Conservation (phyloP, 2,797 vertebrate species). For the Sebastes hubbsi region DNA sequence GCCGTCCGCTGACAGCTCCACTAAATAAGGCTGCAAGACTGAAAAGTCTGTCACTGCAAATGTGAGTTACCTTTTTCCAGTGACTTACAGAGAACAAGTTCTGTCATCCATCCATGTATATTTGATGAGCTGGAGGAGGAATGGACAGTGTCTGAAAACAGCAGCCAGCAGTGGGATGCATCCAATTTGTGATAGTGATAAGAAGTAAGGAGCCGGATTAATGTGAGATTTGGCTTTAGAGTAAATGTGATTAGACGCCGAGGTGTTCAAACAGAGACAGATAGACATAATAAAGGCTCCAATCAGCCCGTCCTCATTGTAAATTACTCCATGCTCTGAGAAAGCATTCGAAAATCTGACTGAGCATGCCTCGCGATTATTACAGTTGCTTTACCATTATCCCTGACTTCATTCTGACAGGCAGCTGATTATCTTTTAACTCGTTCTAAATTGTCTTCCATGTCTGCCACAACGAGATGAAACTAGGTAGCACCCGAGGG, state of each 20-base stretch:
- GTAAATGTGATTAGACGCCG: constrained; percentile 24
- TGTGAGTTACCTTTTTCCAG: constrained; percentile 17
- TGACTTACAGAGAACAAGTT: constrained; percentile 11
- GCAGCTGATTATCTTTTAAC: constrained; percentile 43
- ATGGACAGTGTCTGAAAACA: constrained; percentile 17
- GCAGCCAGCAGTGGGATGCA: neutral
- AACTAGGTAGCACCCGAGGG: constrained; percentile 20
- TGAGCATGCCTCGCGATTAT: neutral
- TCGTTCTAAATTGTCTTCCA: constrained; percentile 39
- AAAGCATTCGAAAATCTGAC: constrained; percentile 10
- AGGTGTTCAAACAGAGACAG: neutral
- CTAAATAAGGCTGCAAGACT: constrained; percentile 27
- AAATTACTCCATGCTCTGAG: constrained; percentile 11
- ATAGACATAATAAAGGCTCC: constrained; percentile 18
- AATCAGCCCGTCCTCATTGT: constrained; percentile 18
- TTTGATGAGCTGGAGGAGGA: constrained; percentile 40
- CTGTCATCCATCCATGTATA: constrained; percentile 26
- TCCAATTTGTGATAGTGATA: constrained; percentile 37
- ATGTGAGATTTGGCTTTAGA: constrained; percentile 26
- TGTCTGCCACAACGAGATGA: constrained; percentile 15
- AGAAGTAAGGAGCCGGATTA: constrained; percentile 23
- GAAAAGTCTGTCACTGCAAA: constrained; percentile 32
- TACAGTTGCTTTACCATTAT: constrained; percentile 16
- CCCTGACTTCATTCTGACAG: constrained; percentile 32
- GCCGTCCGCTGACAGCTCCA: constrained; percentile 23